Base-by-base conservation (phyloP, 1,140 invertebrate species). In the Piezodorus guildinii region DNA sequence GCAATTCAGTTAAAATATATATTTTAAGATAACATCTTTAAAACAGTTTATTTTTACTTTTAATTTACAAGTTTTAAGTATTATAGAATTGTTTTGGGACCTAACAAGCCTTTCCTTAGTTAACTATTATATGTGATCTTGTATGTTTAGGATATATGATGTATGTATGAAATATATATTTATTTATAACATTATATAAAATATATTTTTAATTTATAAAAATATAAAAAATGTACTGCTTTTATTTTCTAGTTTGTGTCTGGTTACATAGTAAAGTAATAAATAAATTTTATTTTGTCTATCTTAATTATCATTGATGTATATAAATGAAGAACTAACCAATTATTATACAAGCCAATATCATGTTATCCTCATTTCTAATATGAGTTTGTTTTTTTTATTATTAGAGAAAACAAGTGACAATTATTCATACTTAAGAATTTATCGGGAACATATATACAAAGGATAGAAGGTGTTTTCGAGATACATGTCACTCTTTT, bases 161-260 rank as follows among this genome's bases (percentile, higher is more conserved):
- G 23, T 49, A 56, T 56, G 52, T 23, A 23, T 23, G 17, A 56
- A 56, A 56, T 56, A 56, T 56, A 56, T 56, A 56, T 56, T 56
- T 56, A 56, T 23, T 56, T 56, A 56, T 23, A 27, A 23, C 19
- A 23, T 3, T 56, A 56, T 23, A 56, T 56, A 56, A 56, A 56
- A 25, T 23, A 56, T 56, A 56, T 56, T 56, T 56, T 56, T 56
- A 56, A 56, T 56, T 56, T 56, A 56, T 56, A 25, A 16, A 56
- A 56, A 0, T 25, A 23, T 56, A 56, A 23, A 30, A 56, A 56
- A 49, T 17, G n/a, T 49, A 21, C 46, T 49, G 21, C 46, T 49
- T 49, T 49, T 39, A 49, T n/a, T 49, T 49, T 49, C 46, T 21
- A 49, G 46, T 49, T 49, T n/a, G 16, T 49, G 46, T 49, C n/a